phyloP scores from a whole-genome alignment of 2,113 vertebrate genomes.

The Otocyon megalotis region DNA sequence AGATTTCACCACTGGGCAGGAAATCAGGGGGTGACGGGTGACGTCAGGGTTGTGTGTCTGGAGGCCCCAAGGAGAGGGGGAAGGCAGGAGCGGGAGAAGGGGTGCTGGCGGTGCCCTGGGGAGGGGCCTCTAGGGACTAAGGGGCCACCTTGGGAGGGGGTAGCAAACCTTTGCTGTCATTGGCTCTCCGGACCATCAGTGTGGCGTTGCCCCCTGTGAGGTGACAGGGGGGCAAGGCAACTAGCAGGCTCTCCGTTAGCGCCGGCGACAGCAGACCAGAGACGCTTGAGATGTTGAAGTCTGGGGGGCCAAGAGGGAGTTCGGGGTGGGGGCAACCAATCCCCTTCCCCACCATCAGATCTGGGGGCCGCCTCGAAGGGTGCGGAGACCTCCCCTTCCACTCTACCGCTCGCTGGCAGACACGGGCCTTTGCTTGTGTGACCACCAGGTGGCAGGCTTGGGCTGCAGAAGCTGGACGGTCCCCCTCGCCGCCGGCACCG shows the following conservation, averaged over 20 bases:
- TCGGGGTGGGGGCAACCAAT: neutral
- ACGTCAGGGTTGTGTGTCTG: neutral
- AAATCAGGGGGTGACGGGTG: neutral
- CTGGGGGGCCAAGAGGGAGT: neutral
- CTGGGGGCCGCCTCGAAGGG: neutral
- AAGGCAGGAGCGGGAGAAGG: neutral
- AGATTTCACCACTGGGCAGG: slow-evolving; percentile 56
- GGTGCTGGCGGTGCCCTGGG: neutral
- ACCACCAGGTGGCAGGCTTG: slow-evolving; percentile 79
- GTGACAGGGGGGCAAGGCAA: slow-evolving; percentile 80
- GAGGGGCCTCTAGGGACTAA: neutral
- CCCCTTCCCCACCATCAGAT: neutral
- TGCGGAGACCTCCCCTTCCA: neutral
- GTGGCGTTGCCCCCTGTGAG: slow-evolving; percentile 79
- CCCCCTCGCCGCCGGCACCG: neutral
- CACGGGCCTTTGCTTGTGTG: fast-evolving
- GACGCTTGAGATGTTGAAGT: slow-evolving; percentile 82
- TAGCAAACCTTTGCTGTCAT: slow-evolving; percentile 79
- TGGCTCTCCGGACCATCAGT: slow-evolving; percentile 75
- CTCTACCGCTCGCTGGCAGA: fast-evolving
- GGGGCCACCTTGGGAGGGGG: neutral
- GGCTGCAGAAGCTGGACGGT: neutral
- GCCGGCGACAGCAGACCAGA: slow-evolving; percentile 70
- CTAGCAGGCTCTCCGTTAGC: slow-evolving; percentile 74
- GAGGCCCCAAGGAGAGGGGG: neutral